These are phyloP conservation scores for Umimayanthus chanpuru DNA, from an alignment of 92 coral and sea anemone species.

Conservation along the genomic window DNA sequence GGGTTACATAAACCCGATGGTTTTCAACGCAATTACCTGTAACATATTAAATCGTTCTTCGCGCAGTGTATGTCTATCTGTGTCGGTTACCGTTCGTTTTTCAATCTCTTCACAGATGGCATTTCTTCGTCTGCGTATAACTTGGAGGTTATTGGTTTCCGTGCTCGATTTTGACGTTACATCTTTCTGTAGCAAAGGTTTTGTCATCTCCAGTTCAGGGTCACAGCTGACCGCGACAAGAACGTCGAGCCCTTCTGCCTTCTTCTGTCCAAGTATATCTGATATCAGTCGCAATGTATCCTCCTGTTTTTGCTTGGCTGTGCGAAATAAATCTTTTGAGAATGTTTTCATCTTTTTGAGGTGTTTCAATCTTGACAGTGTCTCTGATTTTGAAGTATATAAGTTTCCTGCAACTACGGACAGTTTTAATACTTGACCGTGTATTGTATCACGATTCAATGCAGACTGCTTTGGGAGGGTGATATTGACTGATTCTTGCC, in stretches of 20 bases:
- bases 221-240: neutral
- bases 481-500: too few species aligned
- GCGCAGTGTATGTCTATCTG: neutral
- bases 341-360: neutral
- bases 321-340: neutral
- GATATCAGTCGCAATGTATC: neutral
- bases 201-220: neutral
- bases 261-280: neutral
- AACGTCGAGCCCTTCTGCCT: neutral
- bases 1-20: conserved; percentile 14
- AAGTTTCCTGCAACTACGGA: neutral
- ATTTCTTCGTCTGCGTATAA: neutral
- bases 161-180: neutral
- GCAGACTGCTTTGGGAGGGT: too few species aligned
- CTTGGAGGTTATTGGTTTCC: neutral
- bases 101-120: conserved; percentile 27
- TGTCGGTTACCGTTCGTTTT: neutral
- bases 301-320: neutral
- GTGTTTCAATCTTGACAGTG: neutral
- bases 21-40: conserved; percentile 18
- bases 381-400: neutral
- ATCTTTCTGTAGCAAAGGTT: neutral
- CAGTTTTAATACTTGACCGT: neutral
- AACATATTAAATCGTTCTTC: conserved; percentile 21
- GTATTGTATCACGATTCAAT: neutral